Evolutionary conservation across 2,888 invertebrate species (phyloP).

Genomic region (Phaonia tiefii): DNA sequence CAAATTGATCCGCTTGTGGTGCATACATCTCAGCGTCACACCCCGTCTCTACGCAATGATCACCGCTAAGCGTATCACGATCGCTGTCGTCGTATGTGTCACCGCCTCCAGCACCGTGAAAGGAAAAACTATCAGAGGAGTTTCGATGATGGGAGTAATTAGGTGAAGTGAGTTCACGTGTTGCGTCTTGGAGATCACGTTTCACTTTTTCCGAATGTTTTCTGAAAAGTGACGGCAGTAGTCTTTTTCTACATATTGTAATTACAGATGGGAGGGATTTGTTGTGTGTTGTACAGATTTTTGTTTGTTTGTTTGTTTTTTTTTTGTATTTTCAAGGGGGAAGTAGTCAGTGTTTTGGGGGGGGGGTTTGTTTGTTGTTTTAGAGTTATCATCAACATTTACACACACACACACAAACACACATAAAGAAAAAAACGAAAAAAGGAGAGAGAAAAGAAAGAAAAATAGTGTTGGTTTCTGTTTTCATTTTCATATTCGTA

Average conservation of each 20-base stretch:
- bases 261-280: conserved; percentile 61
- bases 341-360: too few relatives aligned
- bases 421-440: conserved; percentile 61
- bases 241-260: conserved; percentile 80
- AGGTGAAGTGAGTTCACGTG: conserved; percentile 83
- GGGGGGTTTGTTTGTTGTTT: conserved; percentile 14
- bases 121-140: conserved; percentile 76
- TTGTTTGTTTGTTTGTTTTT: conserved; percentile 65
- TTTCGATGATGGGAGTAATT: conserved; percentile 73
- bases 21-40: conserved; percentile 61
- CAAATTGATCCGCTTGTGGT: conserved; percentile 64
- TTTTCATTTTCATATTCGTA: conserved; percentile 58
- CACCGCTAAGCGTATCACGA: conserved; percentile 77
- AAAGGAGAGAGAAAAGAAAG: conserved; percentile 65
- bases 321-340: conserved; percentile 15
- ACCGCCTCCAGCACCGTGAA: conserved; percentile 72
- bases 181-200: conserved; percentile 95
- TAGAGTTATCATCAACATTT: conserved; percentile 63
- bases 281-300: conserved; percentile 44
- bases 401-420: conserved; percentile 59
- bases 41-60: conserved; percentile 67
- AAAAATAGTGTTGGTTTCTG: conserved; percentile 67
- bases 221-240: conserved; percentile 84
- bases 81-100: conserved; percentile 74
- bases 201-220: conserved; percentile 93